These are phyloP conservation scores for Watsonalla binaria DNA, from an alignment of 2,888 invertebrate species.

Conservation along the genomic window DNA sequence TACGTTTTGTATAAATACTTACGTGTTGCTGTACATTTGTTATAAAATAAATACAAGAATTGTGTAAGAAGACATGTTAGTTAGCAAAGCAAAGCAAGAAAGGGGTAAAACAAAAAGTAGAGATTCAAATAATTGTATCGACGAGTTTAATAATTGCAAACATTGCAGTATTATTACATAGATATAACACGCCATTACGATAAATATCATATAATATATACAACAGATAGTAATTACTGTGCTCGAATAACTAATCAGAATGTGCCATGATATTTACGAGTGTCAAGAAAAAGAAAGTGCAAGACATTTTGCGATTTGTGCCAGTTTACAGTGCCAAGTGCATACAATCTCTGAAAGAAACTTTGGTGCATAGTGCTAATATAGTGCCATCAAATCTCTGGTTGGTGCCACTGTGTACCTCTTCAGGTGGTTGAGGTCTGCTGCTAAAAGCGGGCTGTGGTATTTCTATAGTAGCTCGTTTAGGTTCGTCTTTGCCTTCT, in stretches of 20 bases:
- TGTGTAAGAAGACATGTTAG: conserved; percentile 16
- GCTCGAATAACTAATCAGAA: too few relatives aligned
- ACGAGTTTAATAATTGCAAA: conserved; percentile 18
- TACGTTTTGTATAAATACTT: not conserved
- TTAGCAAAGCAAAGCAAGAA: conserved; percentile 57
- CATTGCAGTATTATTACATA: conserved; percentile 20
- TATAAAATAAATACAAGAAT: not conserved
- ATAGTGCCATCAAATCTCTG: conserved; percentile 18
- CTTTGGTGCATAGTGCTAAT: conserved; percentile 7
- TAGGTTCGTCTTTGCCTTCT: conserved; percentile 53
- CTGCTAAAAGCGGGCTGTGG: conserved; percentile 60
- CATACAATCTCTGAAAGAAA: conserved; percentile 21
- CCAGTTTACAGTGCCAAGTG: conserved; percentile 36
- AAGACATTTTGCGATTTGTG: conserved; percentile 17
- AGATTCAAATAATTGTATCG: not conserved
- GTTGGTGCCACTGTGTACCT: conserved; percentile 58
- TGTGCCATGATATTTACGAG: not conserved
- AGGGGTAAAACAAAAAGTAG: conserved; percentile 24
- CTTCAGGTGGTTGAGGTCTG: conserved; percentile 54
- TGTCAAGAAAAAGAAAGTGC: not conserved
- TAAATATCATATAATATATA: not conserved
- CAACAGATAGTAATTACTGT: not conserved
- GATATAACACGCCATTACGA: not conserved
- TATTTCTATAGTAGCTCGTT: conserved; percentile 55
- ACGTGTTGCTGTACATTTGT: not conserved